Conservation (phyloP, 2,888 invertebrate genomes). For the Lithosia quadra region DNA sequence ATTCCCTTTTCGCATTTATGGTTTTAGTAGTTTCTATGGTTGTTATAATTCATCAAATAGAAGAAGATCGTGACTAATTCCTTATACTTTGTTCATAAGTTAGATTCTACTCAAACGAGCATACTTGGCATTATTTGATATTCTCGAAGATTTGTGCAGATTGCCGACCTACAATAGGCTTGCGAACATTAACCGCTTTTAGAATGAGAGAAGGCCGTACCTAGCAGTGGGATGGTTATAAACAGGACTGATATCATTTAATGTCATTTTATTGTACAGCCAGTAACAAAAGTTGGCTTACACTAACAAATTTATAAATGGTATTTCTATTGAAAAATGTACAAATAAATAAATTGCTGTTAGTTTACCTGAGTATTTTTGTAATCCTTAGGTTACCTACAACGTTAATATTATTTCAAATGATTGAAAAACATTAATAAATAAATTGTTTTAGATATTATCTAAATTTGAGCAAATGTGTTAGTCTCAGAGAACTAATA, state of each 20-base stretch:
- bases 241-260: not conserved
- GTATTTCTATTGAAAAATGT: too few relatives aligned
- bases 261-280: not conserved
- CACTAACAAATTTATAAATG: not conserved
- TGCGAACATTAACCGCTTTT: not conserved
- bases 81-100: not conserved
- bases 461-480: too few relatives aligned
- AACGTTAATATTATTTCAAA: too few relatives aligned
- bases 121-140: not conserved
- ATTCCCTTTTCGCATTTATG: not conserved
- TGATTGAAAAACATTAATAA: too few relatives aligned
- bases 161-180: not conserved
- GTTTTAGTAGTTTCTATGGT: not conserved
- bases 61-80: not conserved
- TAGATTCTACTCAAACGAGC: not conserved
- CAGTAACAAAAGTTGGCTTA: not conserved
- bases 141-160: not conserved
- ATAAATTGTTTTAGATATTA: too few relatives aligned
- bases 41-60: not conserved
- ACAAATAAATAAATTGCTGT: too few relatives aligned
- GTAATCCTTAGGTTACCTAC: too few relatives aligned
- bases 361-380: too few relatives aligned
- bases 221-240: slow-evolving; percentile 2
- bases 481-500: too few relatives aligned
- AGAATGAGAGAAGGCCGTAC: not conserved